Base-by-base conservation (phyloP, 2,797 vertebrate genomes). In the Acestrorhynchus altus region DNA sequence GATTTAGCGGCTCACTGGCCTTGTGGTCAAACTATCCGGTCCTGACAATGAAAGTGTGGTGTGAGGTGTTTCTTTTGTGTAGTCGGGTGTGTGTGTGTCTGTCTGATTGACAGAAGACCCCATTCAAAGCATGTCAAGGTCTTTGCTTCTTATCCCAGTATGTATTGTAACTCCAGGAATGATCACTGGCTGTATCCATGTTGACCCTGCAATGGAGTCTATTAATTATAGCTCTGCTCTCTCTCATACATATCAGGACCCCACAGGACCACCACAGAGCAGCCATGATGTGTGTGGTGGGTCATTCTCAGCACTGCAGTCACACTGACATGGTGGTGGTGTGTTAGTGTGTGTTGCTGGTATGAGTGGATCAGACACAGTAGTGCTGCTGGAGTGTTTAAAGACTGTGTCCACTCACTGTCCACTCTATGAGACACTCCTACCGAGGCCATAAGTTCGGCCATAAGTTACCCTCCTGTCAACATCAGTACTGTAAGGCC, bases 1-100 rank as follows among this genome's bases (percentile, higher is more conserved):
- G 85, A 89, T 90, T 90, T 85, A 80, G 77, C 72, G 81, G 84
- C 85, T 86, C 82, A 84, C 40, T 82, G 85, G 90, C 86, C 84
- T 87, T 85, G 74, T 84, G 86, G 84, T 84, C 84, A 74, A 73
- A 77, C 84, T 76, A 40, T 81, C 54, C 72, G 63, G 70, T 65
- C 79, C 70, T 83, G 67, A 84, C 83, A 82, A 80, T 68, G 69
- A 85, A 74, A 47, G 46, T 70, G 47, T 64, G 46, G 1, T 35
- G 35, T 12, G 44, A 5, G 20, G 44, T 67, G 64, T 49, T 24
- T 67, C 20, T 47, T 49, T 24, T 44, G 64, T 66, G 13, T 28
- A 42, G 16, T 22, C 12, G 24, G 26, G 47, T 40, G 52, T 22
- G 26, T 20, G 28, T 12, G 26, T 65, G 39, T 52, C 11, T 20